Evolutionary conservation across 2,888 invertebrate genomes (phyloP), one percentile per base, ranked within the genome.

Genomic region (Cerastis rubricosa): DNA sequence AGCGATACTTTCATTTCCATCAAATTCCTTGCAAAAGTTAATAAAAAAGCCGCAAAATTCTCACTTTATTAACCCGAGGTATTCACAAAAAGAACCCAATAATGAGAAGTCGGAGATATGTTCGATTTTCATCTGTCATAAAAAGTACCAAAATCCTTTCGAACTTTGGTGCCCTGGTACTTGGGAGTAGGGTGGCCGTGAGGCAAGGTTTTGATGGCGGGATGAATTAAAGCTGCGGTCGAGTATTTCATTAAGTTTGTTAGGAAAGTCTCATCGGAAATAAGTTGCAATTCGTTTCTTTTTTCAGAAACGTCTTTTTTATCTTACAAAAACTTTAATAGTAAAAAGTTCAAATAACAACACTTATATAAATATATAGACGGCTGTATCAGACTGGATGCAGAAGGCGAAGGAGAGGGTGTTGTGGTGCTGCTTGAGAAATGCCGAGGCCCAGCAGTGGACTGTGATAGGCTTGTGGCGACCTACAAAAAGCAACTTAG

Each of bases 31-130:
- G 14, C n/a, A 49, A 63, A 78, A 63, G 63, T 78, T 59, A 67
- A 83, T 83, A 83, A 74, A 84, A 74, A 67, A 22, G 35, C 25
- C 80, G 29, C 84, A 57, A 64, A 83, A 54, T 59, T 45, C 51
- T 45, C 9, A n/a, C 43, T 74, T 77, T 84, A 82, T 84, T 74
- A 74, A 61, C 80, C 4, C 14, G 43, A 51, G 71, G 17, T 71
- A 35, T 54, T 63, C 65, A 61, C 54, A 57, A 63, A 45, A 80
- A 71, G 71, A 65, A 35, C 22, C 49, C n/a, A 47, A 74, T 71
- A 49, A 80, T 80, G 61, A 73, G 47, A 40, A 57, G 14, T 54
- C 57, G 35, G 49, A 59, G 45, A 43, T 64, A 57, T 43, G 49
- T 64, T 74, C 35, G 5, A 57, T 71, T 71, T 71, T 71, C 68